These are phyloP conservation scores for Poeciliopsis turrubarensis DNA, from an alignment of 2,113 vertebrate species.

Conservation along the genomic window DNA sequence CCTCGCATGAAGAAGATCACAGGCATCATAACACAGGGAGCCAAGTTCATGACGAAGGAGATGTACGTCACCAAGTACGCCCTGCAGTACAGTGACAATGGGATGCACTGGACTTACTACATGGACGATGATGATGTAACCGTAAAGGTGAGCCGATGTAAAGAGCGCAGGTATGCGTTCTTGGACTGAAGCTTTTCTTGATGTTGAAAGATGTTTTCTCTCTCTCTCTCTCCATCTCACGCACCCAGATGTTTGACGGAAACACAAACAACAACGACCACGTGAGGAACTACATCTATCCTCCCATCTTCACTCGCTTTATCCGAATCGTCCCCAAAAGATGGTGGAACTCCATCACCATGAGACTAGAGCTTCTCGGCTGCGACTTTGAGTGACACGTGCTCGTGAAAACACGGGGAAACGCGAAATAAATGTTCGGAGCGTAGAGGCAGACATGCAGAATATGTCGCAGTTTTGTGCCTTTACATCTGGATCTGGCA, in stretches of 20 bases:
- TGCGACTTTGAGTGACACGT: constrained; percentile 84
- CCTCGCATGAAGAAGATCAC: constrained; percentile 89
- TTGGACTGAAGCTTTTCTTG: not conserved
- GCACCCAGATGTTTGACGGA: constrained; percentile 86
- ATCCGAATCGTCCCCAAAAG: constrained; percentile 87
- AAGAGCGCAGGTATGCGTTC: not conserved
- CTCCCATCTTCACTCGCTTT: constrained; percentile 90
- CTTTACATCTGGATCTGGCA: not conserved
- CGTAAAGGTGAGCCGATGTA: constrained; percentile 78
- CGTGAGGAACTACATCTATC: constrained; percentile 87
- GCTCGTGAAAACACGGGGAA: not conserved
- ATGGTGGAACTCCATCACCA: constrained; percentile 86
- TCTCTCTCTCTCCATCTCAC: constrained; percentile 13
- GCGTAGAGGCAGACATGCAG: not conserved
- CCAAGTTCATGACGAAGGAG: constrained; percentile 80
- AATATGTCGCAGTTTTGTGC: too few species aligned
- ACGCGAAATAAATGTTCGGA: not conserved
- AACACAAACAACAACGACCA: constrained; percentile 83
- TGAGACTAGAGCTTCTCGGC: constrained; percentile 93
- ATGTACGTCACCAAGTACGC: constrained; percentile 86
- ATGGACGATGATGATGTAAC: constrained; percentile 71
- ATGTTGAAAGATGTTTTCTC: not conserved
- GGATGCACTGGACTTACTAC: constrained; percentile 85
- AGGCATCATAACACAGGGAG: constrained; percentile 90
- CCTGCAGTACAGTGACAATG: constrained; percentile 85